Base-by-base conservation (phyloP, 2,797 vertebrate genomes). In the Platalea minor region DNA sequence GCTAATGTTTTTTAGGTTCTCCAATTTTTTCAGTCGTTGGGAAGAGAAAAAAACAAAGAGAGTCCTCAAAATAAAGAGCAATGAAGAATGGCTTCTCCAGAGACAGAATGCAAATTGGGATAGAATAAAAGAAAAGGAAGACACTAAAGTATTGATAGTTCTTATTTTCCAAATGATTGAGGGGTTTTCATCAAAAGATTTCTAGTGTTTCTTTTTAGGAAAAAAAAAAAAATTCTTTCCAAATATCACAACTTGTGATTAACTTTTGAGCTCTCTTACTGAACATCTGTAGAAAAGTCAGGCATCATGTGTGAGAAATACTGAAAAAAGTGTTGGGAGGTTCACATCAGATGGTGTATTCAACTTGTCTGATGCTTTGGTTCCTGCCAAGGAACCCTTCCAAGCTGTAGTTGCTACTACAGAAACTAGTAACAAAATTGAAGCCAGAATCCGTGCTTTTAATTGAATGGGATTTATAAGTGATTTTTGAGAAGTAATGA, bases 11-110 rank as follows among this genome's bases (percentile, higher is more conserved):
- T 77, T 64, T 13, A 12, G 1, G 3, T 75, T 86, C n/a, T 78
- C n/a, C 13, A n/a, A 28, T 28, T 51, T 64, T 92, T 67, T 89
- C 19, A 25, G 1, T 43, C 17, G 50, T 74, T 67, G 51, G 33
- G 25, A 67, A 67, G 28, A 60, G 29, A 4, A 16, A 11, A 6
- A 37, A 41, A 24, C 16, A 45, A 28, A n/a, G 39, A 16, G 4
- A 18, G 5, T 37, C 14, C 28, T 57, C 7, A 68, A 77, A 77
- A 63, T 37, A 54, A 43, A 67, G 20, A 54, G 4, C 33, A 82
- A 10, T 0, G 0, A 31, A 69, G 11, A 43, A 7, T 63, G n/a
- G 12, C 21, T 56, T 78, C 21, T 76, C 4, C 37, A 50, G 51
- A 67, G 50, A 46, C 37, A 85, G 37, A 82, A 63, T 41, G 13